phyloP scores from a whole-genome alignment of 1,140 invertebrate species.

The Brachionus sp. region DNA sequence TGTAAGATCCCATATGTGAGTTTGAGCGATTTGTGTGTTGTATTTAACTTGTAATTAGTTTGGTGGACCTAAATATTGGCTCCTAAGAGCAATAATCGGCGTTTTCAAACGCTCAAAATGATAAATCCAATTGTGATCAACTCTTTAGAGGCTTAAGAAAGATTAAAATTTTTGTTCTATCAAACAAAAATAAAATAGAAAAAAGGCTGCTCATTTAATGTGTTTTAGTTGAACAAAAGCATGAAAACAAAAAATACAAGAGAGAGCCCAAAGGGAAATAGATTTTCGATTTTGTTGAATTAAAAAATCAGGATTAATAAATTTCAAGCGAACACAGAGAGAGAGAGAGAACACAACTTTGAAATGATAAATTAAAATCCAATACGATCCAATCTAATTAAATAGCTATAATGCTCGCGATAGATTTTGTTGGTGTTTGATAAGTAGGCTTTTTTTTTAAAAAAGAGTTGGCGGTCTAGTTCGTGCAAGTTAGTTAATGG shows the following conservation, averaged over 20 bases:
- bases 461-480: background rate
- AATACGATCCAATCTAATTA: conserved; percentile 15
- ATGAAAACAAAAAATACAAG: background rate
- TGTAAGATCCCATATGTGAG: background rate
- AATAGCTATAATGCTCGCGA: background rate
- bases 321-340: background rate
- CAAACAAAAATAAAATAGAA: background rate
- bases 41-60: conserved; percentile 17
- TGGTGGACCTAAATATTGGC: background rate
- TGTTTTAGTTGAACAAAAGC: background rate
- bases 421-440: background rate
- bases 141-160: conserved; percentile 20
- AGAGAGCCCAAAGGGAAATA: background rate
- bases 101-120: background rate
- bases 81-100: background rate
- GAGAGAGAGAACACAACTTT: background rate
- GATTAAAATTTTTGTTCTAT: background rate
- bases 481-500: no score
- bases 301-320: conserved; percentile 9
- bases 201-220: conserved; percentile 13
- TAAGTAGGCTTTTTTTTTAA: background rate
- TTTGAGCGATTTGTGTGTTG: background rate
- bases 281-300: conserved; percentile 8
- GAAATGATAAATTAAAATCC: conserved; percentile 19
- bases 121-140: conserved; percentile 9